phyloP scores from a whole-genome alignment of 2,797 vertebrate species.

The Loris lydekkerianus region DNA sequence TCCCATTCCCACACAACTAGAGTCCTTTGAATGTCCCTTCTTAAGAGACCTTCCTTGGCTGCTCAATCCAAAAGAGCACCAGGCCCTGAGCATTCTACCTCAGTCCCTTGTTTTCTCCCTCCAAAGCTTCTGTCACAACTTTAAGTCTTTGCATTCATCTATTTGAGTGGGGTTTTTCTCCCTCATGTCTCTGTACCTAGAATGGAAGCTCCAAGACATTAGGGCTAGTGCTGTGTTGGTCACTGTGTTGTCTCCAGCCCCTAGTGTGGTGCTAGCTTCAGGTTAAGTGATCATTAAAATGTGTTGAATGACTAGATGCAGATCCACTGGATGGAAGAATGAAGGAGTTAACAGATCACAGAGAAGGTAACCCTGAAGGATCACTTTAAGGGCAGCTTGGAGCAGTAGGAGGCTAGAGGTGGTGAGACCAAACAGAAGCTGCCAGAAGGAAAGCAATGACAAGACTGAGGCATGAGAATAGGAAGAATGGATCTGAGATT shows the following conservation, averaged over 20 bases:
- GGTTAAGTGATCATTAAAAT: neutral
- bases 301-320: neutral
- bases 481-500: neutral
- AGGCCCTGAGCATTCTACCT: neutral
- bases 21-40: neutral
- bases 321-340: neutral
- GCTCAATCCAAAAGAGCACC: neutral
- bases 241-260: neutral
- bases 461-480: neutral
- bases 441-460: neutral
- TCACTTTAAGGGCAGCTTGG: neutral
- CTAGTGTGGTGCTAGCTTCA: neutral
- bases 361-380: neutral
- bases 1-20: neutral
- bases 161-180: neutral
- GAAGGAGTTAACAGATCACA: neutral
- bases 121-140: neutral
- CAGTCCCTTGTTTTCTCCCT: neutral
- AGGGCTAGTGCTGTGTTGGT: neutral
- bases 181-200: neutral
- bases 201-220: neutral
- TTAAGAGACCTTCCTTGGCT: neutral
- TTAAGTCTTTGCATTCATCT: neutral
- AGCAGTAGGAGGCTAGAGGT: neutral
- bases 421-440: neutral